Percentiles rank a stretch among this genome's conserved stretches.
Evolutionary conservation across 2,797 vertebrate genomes (phyloP).

Genomic region (Chelon auratus): DNA sequence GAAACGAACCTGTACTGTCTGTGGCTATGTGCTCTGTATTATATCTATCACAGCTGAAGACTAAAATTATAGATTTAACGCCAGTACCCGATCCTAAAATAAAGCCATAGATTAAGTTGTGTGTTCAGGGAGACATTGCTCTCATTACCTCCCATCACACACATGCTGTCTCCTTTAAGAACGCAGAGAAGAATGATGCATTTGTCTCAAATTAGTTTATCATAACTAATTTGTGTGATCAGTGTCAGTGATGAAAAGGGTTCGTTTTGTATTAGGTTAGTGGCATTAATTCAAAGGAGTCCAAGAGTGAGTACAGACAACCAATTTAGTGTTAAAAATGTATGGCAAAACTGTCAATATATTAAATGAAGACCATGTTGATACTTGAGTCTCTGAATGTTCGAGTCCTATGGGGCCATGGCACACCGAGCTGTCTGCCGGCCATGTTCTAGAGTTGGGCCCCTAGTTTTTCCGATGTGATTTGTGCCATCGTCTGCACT

Average conservation of each 20-base stretch:
- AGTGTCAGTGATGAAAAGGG: slow-evolving; percentile 2
- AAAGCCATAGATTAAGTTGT: slow-evolving; percentile 7
- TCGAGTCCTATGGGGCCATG: too few species aligned
- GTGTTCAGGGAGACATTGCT: not conserved
- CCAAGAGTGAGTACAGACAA: too few species aligned
- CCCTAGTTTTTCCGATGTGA: too few species aligned
- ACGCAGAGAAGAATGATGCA: slow-evolving; percentile 18
- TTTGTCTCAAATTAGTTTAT: slow-evolving; percentile 29
- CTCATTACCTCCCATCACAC: not conserved
- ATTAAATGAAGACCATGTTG: too few species aligned
- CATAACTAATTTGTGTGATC: slow-evolving; percentile 15
- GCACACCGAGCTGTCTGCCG: too few species aligned
- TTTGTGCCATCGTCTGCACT: too few species aligned
- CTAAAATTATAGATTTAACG: not conserved
- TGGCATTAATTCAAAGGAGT: slow-evolving; percentile 4
- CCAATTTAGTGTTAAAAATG: not conserved
- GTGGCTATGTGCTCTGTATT: not conserved
- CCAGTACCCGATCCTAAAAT: not conserved
- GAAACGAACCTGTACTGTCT: slow-evolving; percentile 13
- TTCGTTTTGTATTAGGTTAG: slow-evolving; percentile 10
- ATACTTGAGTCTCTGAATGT: too few species aligned
- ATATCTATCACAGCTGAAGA: not conserved
- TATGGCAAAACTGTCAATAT: not conserved
- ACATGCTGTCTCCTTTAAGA: not conserved
- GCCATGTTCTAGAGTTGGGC: too few species aligned